Conservation (phyloP, 2,797 vertebrate species). For the Onychomys arenicola region DNA sequence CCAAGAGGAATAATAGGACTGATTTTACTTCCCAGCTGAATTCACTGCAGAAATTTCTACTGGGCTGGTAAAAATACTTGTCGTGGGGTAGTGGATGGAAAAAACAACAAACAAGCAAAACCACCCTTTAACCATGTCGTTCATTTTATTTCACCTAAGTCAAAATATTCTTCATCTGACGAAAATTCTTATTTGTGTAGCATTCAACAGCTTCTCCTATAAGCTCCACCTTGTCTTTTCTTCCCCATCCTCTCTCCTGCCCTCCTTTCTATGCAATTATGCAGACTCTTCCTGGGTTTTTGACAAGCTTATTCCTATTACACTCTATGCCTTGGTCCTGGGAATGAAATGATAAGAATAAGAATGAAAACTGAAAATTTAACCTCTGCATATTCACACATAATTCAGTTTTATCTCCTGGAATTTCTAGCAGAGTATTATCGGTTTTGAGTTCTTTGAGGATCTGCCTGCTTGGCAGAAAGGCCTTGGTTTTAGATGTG, state of each 20-base stretch:
- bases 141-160: slow-evolving; percentile 19
- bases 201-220: not conserved
- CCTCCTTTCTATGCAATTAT: not conserved
- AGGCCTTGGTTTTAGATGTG: not conserved
- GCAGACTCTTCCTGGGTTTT: not conserved
- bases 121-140: not conserved
- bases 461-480: not conserved
- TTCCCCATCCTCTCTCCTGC: not conserved
- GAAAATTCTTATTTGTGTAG: not conserved
- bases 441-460: not conserved
- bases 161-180: slow-evolving; percentile 29
- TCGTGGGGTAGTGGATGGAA: not conserved
- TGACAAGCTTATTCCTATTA: slow-evolving; percentile 3
- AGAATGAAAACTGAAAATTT: slow-evolving; percentile 28
- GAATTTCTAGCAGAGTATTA: not conserved
- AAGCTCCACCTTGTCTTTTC: not conserved
- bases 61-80: slow-evolving; percentile 45
- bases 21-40: slow-evolving; percentile 38
- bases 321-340: not conserved
- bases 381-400: not conserved
- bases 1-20: not conserved
- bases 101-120: not conserved
- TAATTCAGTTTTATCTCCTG: slow-evolving; percentile 14
- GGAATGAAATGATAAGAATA: slow-evolving; percentile 39
- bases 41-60: slow-evolving; percentile 48